Base-by-base conservation (phyloP, 2,888 invertebrate genomes). In the Homarus gammarus region DNA sequence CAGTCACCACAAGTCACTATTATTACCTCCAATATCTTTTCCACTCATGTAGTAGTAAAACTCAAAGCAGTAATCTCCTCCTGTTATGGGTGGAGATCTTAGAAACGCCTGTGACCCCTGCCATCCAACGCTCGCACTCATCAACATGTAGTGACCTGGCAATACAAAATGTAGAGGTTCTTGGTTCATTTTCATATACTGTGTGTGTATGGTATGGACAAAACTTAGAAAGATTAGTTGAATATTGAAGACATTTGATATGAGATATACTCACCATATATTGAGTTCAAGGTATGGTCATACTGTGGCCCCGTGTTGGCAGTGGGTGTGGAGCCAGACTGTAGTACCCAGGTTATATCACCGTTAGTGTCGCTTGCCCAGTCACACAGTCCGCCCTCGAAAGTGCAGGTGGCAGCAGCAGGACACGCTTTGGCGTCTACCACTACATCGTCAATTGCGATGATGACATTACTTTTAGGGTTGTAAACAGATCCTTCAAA, bases 11-110 rank as follows among this genome's bases (percentile, higher is more conserved):
- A n/a, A n/a, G n/a, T n/a, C n/a, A n/a, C n/a, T 56, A 18, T 22
- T 18, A 18, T 18, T 56, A 84, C 84, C 84, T 75, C 84, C 84
- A 27, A 84, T 73, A 33, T 84, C 75, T 3, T 22, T 27, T 18
- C 84, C 84, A n/a, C 72, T 49, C 44, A 84, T 84, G 84, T 56
- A 61, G 75, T 75, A 84, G 38, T 75, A 84, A 61, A 84, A 75
- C 73, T 61, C 49, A 56, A 84, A 75, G 75, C 84, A 84, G 40
- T 84, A 75, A 0, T 22, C 27, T 49, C 84, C 84, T 40, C 36
- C 33, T 18, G 56, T 33, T 36, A 84, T 31, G 56, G 40, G 31
- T 15, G 73, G n/a, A 8, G 72, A 56, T n/a, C 31, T 33, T 10
- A 84, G 31, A 27, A 61, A 38, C 27, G 75, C 84, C 8, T 61